Conservation (phyloP, 2,113 vertebrate species). For the Numida meleagris region DNA sequence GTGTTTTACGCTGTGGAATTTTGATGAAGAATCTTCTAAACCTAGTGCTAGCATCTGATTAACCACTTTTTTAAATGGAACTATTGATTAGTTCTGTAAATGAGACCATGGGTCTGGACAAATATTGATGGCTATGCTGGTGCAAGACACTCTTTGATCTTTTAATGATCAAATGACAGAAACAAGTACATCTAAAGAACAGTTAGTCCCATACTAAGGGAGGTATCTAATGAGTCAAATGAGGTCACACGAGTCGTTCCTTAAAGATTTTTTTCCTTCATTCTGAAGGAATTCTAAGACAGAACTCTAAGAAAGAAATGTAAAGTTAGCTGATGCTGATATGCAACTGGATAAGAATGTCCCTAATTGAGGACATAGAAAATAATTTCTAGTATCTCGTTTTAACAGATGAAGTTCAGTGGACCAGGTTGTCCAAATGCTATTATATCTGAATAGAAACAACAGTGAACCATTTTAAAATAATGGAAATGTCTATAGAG, state of each 20-base stretch:
- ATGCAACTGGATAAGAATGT: background rate
- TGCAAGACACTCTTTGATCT: background rate
- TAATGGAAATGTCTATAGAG: background rate
- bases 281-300: background rate
- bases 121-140: background rate
- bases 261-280: background rate
- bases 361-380: background rate
- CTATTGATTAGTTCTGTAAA: slow-evolving; percentile 2
- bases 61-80: background rate
- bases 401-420: background rate
- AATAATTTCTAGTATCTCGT: background rate
- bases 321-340: background rate
- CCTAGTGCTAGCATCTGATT: background rate
- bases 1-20: background rate
- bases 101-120: background rate
- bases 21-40: background rate
- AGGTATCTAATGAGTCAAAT: background rate
- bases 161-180: background rate
- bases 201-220: background rate
- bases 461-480: background rate
- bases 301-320: background rate
- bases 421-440: background rate
- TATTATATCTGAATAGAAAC: background rate
- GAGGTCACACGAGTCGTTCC: background rate
- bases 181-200: background rate